phyloP scores from a whole-genome alignment of 2,888 invertebrate species.

The Eulithis testata region DNA sequence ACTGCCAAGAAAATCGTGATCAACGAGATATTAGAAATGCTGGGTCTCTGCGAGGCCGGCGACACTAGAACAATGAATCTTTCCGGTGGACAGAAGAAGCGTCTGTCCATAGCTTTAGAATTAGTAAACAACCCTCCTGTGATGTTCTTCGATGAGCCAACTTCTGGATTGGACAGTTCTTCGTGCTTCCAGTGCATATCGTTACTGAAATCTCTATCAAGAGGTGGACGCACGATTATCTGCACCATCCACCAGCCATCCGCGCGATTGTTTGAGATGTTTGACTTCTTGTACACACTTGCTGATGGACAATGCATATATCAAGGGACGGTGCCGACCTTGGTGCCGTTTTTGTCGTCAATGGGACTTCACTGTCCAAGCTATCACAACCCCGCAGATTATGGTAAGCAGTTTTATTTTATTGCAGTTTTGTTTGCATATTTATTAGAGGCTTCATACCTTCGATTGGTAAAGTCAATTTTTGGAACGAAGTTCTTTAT shows the following conservation, averaged over 20 bases:
- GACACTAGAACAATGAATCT: slow-evolving; percentile 92
- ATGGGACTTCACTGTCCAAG: slow-evolving; percentile 96
- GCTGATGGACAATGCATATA: slow-evolving; percentile 98
- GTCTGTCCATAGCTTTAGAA: slow-evolving; percentile 95
- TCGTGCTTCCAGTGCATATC: slow-evolving; percentile 97
- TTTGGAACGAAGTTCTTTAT: no score
- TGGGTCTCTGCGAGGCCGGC: slow-evolving; percentile 91
- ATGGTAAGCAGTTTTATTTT: slow-evolving; percentile 84
- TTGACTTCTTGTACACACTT: slow-evolving; percentile 95
- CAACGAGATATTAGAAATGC: slow-evolving; percentile 93
- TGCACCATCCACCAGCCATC: slow-evolving; percentile 99
- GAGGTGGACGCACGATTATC: slow-evolving; percentile 95
- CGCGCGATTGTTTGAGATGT: slow-evolving; percentile 97
- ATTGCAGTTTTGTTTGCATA: not conserved
- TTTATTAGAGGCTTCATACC: no score
- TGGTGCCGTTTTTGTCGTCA: slow-evolving; percentile 94
- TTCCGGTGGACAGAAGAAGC: slow-evolving; percentile 96
- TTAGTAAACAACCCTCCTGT: slow-evolving; percentile 98
- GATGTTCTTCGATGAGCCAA: slow-evolving; percentile 98
- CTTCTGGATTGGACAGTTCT: slow-evolving; percentile 96
- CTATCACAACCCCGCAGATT: slow-evolving; percentile 99
- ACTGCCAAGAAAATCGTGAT: slow-evolving; percentile 92
- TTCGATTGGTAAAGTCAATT: no score
- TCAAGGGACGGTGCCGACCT: slow-evolving; percentile 91
- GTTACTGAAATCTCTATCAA: slow-evolving; percentile 93